phyloP scores from a whole-genome alignment of 1,140 invertebrate genomes.

The Drosophila novamexicana region DNA sequence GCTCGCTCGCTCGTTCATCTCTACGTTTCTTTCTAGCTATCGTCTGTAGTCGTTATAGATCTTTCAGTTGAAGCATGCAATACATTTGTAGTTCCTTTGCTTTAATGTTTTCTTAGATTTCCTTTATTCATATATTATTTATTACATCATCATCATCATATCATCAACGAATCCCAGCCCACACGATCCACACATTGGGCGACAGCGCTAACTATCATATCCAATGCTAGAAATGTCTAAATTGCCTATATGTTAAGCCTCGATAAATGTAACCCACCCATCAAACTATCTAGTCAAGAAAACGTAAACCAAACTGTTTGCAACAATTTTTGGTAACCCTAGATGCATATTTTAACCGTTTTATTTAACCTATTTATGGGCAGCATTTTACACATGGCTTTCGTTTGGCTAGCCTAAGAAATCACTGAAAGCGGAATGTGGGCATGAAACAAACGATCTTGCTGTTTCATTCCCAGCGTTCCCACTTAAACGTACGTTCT shows the following conservation, averaged over 20 bases:
- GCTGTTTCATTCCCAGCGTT: constrained; percentile 34
- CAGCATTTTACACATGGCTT: constrained; percentile 8
- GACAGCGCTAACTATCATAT: constrained; percentile 56
- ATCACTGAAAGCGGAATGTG: constrained; percentile 4
- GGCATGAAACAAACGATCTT: constrained; percentile 30
- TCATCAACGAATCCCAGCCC: constrained; percentile 36
- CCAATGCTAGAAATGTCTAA: constrained; percentile 41
- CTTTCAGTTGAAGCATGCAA: constrained; percentile 49
- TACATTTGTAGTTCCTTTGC: constrained; percentile 4
- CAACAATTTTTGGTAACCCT: constrained; percentile 34
- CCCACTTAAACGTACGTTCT: neutral
- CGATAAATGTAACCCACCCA: constrained; percentile 79
- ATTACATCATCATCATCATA: constrained; percentile 41
- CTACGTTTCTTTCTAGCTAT: constrained; percentile 44
- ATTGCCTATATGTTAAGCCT: constrained; percentile 44
- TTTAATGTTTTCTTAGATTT: constrained; percentile 3
- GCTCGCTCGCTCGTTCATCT: constrained; percentile 52
- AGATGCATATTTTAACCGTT: constrained; percentile 2
- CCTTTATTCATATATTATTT: constrained; percentile 29
- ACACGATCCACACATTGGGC: constrained; percentile 19
- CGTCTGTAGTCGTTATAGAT: constrained; percentile 49
- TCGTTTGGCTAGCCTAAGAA: constrained; percentile 14
- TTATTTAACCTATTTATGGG: constrained; percentile 21
- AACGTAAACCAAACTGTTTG: constrained; percentile 35
- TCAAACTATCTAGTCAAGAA: constrained; percentile 45